Conservation (phyloP, 1,140 invertebrate species). For the Atta cephalotes region DNA sequence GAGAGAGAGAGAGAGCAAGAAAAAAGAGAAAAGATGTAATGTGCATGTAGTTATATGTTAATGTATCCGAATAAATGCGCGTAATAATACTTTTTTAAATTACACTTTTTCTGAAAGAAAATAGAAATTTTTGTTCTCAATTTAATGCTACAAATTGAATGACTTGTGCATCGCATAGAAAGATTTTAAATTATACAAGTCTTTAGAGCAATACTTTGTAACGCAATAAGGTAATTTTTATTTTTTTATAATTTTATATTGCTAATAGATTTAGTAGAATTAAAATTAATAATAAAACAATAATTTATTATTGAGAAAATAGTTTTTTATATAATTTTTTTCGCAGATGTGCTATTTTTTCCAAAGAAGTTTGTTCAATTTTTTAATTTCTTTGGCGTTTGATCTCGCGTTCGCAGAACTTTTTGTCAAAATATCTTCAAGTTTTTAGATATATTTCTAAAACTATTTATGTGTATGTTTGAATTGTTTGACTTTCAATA, state of each 20-base stretch:
- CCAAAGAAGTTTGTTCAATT: neutral
- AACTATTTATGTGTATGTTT: neutral
- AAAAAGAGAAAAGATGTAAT: too few species aligned
- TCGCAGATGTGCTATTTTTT: neutral
- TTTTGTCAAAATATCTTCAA: neutral
- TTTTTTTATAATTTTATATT: neutral
- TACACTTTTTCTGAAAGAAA: neutral
- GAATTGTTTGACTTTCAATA: neutral
- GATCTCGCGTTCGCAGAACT: neutral
- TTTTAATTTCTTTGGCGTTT: neutral
- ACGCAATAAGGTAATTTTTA: neutral
- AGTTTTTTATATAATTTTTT: neutral
- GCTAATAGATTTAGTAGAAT: neutral
- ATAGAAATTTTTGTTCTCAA: neutral
- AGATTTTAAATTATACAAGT: slow-evolving; percentile 1
- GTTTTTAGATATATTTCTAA: slow-evolving; percentile 2
- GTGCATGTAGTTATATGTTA: neutral
- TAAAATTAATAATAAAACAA: neutral
- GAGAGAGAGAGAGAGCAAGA: neutral
- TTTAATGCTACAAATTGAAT: neutral
- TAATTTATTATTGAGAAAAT: neutral
- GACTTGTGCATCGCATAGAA: neutral
- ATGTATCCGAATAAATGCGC: neutral
- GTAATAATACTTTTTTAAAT: neutral
- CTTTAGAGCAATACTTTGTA: neutral